Evolutionary conservation across 2,113 vertebrate genomes (phyloP).

Genomic region (Riparia riparia): DNA sequence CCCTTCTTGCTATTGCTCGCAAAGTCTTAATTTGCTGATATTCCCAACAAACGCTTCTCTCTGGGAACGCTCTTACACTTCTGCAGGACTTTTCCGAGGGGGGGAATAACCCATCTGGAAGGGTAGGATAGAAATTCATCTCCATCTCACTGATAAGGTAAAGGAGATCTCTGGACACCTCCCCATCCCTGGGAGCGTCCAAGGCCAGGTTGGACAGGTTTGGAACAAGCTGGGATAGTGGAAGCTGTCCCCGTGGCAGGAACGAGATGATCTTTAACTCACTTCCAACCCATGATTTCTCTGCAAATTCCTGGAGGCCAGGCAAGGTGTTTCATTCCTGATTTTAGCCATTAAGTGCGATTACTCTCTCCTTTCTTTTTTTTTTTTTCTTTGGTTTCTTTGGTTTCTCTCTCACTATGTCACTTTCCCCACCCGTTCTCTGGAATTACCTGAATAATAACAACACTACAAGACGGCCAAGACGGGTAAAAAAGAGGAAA

Average conservation of each 20-base stretch:
- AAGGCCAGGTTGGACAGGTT: neutral
- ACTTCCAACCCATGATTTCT: neutral
- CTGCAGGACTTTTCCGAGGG: neutral
- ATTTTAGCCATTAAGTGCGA: neutral
- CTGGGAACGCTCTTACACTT: neutral
- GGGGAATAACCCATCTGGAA: neutral
- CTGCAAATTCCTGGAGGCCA: neutral
- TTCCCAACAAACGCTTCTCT: neutral
- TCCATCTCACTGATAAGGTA: neutral
- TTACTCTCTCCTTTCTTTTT: neutral
- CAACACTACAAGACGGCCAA: neutral
- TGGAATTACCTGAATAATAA: neutral
- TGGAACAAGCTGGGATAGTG: neutral
- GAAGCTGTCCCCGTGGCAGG: neutral
- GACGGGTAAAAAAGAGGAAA: neutral
- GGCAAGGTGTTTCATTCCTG: neutral
- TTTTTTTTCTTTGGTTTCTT: neutral
- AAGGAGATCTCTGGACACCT: neutral
- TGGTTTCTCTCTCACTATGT: accelerated
- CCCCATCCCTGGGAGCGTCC: neutral
- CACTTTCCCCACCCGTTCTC: neutral
- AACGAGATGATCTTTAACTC: neutral
- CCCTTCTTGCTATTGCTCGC: neutral
- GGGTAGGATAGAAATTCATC: neutral
- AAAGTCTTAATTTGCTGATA: neutral